Base-by-base conservation (phyloP, 2,888 invertebrate genomes). In the Drosophila tanythrix region DNA sequence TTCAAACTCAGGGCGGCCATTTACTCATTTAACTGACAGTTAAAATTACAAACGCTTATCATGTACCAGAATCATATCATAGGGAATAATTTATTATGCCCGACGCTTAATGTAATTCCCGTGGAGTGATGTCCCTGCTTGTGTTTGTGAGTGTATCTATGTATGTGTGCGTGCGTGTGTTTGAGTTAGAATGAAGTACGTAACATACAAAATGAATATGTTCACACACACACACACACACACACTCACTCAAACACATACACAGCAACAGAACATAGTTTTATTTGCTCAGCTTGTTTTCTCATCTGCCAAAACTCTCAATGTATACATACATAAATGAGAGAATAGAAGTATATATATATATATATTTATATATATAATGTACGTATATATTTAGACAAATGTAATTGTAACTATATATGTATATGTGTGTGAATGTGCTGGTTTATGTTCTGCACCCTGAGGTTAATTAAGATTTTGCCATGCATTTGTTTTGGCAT, bases 11-110 rank as follows among this genome's bases (percentile, higher is more conserved):
- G 31, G 56, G 43, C 60, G 36, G 29, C 76, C 87, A 85, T 76
- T 84, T 78, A 88, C 88, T 84, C 87, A 88, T 84, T 88, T 88
- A 88, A 88, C 87, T 88, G 87, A 88, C 87, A 88, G 87, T 88
- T 88, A 88, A 88, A 88, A 88, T 88, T 88, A 88, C 88, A 87
- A 88, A 88, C 87, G 87, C 87, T 88, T 88, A 88, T 88, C 87
- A 88, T 88, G 87, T 88, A 88, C 83, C 83, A 88, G 87, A 88
- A 88, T 88, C 87, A 88, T 88, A 88, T 88, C 87, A 88, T 87
- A 88, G 88, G 87, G 88, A 88, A 88, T 88, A 88, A 88, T 88
- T 88, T 88, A 88, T 88, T 88, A 88, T 88, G 87, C 83, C 71
- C 84, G 80, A 77, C 88, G 88, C 88, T 88, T 88, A 88, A 88